Conservation (phyloP, 1,140 invertebrate genomes). For the Cyrtorhinus lividipennis region DNA sequence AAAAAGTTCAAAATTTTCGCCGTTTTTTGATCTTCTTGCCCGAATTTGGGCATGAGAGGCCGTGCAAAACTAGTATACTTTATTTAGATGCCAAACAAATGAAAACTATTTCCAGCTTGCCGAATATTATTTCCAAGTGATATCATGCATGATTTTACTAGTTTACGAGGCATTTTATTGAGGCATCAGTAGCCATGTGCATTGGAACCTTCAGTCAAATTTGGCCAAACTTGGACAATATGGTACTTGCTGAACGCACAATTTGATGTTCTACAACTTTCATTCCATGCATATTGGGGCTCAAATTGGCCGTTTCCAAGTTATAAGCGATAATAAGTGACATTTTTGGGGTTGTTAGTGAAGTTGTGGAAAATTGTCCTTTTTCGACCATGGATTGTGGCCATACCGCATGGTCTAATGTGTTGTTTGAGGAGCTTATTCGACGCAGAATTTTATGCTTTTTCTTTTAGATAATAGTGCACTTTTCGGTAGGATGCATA, state of each 20-base stretch:
- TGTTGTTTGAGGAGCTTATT: background rate
- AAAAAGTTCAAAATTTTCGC: background rate
- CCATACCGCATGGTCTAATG: background rate
- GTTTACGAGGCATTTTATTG: too few species aligned
- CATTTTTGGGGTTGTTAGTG: background rate
- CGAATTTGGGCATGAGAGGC: too few species aligned
- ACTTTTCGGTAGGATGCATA: background rate
- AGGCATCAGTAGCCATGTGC: too few species aligned
- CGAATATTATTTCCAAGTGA: too few species aligned
- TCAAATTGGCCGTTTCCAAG: background rate
- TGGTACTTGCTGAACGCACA: background rate
- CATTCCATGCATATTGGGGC: background rate
- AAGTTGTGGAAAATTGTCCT: background rate
- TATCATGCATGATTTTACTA: too few species aligned
- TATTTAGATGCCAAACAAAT: too few species aligned
- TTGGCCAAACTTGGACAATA: too few species aligned
- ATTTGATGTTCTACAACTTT: background rate
- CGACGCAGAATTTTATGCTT: background rate
- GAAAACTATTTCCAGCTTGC: too few species aligned
- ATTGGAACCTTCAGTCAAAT: too few species aligned
- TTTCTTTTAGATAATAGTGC: background rate
- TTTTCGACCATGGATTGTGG: background rate
- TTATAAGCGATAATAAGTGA: background rate
- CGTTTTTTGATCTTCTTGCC: background rate
- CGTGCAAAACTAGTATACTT: too few species aligned